Conservation (phyloP, 2,888 invertebrate species). For the Mechanitis mazaeus region DNA sequence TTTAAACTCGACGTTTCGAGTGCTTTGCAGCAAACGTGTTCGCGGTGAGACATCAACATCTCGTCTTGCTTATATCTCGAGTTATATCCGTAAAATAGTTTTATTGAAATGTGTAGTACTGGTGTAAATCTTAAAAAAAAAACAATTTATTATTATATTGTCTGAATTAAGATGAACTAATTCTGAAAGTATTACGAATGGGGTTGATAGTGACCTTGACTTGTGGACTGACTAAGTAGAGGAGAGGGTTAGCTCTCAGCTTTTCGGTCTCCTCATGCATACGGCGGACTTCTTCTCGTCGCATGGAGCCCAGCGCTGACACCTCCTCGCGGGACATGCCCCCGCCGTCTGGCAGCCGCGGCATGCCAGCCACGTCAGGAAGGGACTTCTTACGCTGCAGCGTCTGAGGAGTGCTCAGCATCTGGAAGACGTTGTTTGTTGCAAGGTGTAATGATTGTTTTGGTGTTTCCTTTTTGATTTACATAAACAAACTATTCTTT, state of each 20-base stretch:
- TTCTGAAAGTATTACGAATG: not conserved
- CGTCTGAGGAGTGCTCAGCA: conserved; percentile 85
- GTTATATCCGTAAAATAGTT: too few relatives aligned
- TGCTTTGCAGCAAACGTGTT: too few relatives aligned
- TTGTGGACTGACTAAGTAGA: conserved; percentile 97
- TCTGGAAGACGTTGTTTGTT: conserved; percentile 69
- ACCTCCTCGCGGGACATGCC: conserved; percentile 96
- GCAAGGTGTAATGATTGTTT: not conserved
- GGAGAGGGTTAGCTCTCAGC: conserved; percentile 94
- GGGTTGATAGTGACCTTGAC: conserved; percentile 83
- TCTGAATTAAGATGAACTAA: not conserved
- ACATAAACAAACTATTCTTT: too few relatives aligned
- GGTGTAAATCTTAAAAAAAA: too few relatives aligned
- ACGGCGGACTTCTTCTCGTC: conserved; percentile 95
- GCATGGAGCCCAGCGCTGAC: conserved; percentile 93
- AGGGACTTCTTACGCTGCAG: conserved; percentile 96
- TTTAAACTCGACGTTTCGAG: too few relatives aligned
- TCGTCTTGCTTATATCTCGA: too few relatives aligned
- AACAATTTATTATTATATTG: too few relatives aligned
- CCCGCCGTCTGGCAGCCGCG: conserved; percentile 85
- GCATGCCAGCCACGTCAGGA: conserved; percentile 93
- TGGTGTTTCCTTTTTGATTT: too few relatives aligned
- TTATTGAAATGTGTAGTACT: too few relatives aligned
- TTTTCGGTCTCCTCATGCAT: conserved; percentile 94
- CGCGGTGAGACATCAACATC: too few relatives aligned